Percentiles rank a stretch among this genome's conserved stretches.
Evolutionary conservation across 2,797 vertebrate genomes (phyloP).

Genomic region (Anolis apletophallus): DNA sequence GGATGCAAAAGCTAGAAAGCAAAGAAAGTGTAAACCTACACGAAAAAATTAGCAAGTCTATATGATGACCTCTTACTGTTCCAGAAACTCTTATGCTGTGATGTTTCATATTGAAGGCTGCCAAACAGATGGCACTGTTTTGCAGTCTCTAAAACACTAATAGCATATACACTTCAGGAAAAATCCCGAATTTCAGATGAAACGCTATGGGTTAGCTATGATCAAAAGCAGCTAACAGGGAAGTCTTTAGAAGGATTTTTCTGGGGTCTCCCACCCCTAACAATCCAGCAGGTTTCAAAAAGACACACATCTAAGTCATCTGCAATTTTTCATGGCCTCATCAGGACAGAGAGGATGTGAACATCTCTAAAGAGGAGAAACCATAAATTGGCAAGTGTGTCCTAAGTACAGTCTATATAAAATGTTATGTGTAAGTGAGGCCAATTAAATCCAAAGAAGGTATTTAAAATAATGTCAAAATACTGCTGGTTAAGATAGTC

Average conservation of each 20-base stretch:
- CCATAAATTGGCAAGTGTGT: slow-evolving; percentile 15
- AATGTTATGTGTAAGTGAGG: slow-evolving; percentile 47
- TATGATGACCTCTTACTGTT: slow-evolving; percentile 62
- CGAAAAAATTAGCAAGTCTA: slow-evolving; percentile 57
- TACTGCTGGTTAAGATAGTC: slow-evolving; percentile 36
- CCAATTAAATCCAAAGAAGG: slow-evolving; percentile 34
- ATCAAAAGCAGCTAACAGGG: slow-evolving; percentile 30
- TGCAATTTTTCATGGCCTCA: slow-evolving; percentile 17
- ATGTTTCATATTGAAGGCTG: slow-evolving; percentile 63
- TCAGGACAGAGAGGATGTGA: neutral
- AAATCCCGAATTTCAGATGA: slow-evolving; percentile 9
- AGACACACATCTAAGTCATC: slow-evolving; percentile 18
- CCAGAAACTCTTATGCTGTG: slow-evolving; percentile 42
- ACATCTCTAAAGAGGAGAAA: slow-evolving; percentile 12
- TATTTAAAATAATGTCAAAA: slow-evolving; percentile 12
- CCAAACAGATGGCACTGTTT: slow-evolving; percentile 61
- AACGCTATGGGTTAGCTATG: slow-evolving; percentile 46
- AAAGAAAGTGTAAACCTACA: slow-evolving; percentile 42
- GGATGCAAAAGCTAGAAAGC: slow-evolving; percentile 25
- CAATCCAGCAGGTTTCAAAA: slow-evolving; percentile 33
- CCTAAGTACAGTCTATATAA: slow-evolving; percentile 16
- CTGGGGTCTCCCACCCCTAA: neutral
- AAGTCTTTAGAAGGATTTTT: neutral
- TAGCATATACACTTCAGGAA: slow-evolving; percentile 21
- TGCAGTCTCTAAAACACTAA: slow-evolving; percentile 53